A percentile compares a stretch with the other conserved stretches of the same genome.
phyloP scores from a whole-genome alignment of 2,888 invertebrate species.

The Macaria notata region DNA sequence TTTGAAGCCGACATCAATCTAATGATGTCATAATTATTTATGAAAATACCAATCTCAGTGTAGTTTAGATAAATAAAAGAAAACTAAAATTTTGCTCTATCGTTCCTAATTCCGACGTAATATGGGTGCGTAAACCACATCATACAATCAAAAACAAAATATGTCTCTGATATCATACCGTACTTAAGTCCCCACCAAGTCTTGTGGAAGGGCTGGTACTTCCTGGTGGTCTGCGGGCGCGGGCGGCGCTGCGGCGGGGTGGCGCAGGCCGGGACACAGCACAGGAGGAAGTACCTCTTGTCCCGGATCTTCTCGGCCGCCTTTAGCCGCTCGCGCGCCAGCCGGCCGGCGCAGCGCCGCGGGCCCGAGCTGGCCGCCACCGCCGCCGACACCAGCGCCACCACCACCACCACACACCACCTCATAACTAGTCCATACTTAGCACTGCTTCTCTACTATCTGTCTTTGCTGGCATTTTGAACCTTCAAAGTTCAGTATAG shows the following conservation, averaged over 20 bases:
- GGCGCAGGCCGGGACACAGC: conserved; percentile 64
- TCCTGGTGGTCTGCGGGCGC: conserved; percentile 49
- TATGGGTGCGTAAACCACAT: too few species aligned
- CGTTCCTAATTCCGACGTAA: too few species aligned
- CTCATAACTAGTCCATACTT: conserved; percentile 49
- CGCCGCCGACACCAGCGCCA: conserved; percentile 38
- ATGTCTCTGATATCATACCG: conserved; percentile 48
- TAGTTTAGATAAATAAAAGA: too few species aligned
- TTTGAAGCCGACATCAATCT: too few species aligned
- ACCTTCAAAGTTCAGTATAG: too few species aligned
- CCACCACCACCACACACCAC: conserved; percentile 49
- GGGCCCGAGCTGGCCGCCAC: conserved; percentile 41
- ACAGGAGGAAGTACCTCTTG: conserved; percentile 66
- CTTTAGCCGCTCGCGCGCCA: conserved; percentile 70
- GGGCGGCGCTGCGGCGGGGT: conserved; percentile 46
- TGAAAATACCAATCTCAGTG: too few species aligned
- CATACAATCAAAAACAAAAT: too few species aligned
- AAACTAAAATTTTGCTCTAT: too few species aligned
- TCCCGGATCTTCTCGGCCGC: conserved; percentile 75
- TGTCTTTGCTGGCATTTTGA: conserved; percentile 3
- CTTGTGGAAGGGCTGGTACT: conserved; percentile 71
- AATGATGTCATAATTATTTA: too few species aligned
- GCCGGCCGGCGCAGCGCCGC: conserved; percentile 65
- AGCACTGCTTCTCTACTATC: conserved; percentile 19
- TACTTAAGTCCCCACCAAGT: conserved; percentile 74